Conservation (phyloP, 2,888 invertebrate genomes). For the Drosophila lutescens region DNA sequence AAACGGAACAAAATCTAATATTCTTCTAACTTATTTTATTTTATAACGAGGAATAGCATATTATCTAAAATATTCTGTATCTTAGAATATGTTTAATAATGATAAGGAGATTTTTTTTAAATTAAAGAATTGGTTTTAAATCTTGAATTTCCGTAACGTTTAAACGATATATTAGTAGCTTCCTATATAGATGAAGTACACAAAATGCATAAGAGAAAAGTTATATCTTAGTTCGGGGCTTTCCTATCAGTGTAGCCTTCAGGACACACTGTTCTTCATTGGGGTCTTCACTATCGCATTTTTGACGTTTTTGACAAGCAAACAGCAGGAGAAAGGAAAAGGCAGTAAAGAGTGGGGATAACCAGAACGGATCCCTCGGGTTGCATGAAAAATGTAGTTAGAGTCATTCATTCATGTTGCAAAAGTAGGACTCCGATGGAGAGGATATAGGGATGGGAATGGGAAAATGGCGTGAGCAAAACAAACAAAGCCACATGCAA, state of each 20-base stretch:
- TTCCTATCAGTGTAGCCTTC: neutral
- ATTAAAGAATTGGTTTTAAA: too few species aligned
- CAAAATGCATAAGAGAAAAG: too few species aligned
- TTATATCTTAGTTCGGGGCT: too few species aligned
- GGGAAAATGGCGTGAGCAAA: slow-evolving; percentile 19
- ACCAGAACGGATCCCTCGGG: slow-evolving; percentile 16
- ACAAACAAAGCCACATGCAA: slow-evolving; percentile 35
- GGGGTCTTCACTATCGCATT: slow-evolving; percentile 54
- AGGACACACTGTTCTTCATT: slow-evolving; percentile 12
- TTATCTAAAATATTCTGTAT: too few species aligned
- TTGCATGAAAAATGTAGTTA: slow-evolving; percentile 68
- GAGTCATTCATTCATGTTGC: slow-evolving; percentile 67
- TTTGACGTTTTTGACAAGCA: slow-evolving; percentile 69
- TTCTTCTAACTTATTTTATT: too few species aligned
- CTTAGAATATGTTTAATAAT: too few species aligned
- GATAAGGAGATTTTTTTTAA: too few species aligned
- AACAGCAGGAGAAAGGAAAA: slow-evolving; percentile 22
- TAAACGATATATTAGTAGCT: too few species aligned
- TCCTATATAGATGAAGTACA: too few species aligned
- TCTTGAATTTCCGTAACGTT: too few species aligned
- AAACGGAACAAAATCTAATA: neutral
- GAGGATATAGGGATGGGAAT: neutral
- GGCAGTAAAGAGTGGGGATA: slow-evolving; percentile 12
- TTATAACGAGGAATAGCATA: too few species aligned
- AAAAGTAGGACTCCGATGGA: slow-evolving; percentile 59